Base-by-base conservation (phyloP, 2,797 vertebrate genomes). In the Mormyrops attenuatus region DNA sequence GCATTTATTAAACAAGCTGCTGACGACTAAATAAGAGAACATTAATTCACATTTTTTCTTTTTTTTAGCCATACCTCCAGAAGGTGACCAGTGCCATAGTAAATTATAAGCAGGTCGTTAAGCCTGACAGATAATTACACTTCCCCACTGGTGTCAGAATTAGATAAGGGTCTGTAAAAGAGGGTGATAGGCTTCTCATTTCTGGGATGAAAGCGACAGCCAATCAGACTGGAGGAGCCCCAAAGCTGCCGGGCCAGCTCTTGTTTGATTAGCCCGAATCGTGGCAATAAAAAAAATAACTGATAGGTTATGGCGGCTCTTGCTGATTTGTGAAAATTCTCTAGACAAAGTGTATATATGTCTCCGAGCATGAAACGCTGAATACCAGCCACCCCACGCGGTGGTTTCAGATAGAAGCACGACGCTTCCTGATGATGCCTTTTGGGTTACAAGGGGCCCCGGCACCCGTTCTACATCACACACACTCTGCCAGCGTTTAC, bases 211-310 rank as follows among this genome's bases (percentile, higher is more conserved):
- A 49, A 22, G 22, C 0, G 13, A 20, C 26, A 34, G 50, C 50
- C 11, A 52, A 86, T 53, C 47, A 26, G 22, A 85, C 44, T 26
- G 88, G 11, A 41, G 38, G 77, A 8, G 34, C n/a, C 22, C 53
- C 55, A 49, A 30, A 47, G 22, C 20, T 53, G 55, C 41, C 11
- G 41, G 0, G 22, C 57, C 60, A 49, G 87, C 60, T 47, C 38
- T 49, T 22, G 38, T 88, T 88, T 88, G 63, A 88, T 88, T 88
- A n/a, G n/a, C 0, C 41, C 5, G n/a, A 63, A 49, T 88, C 13
- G 15, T 1, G n/a, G 60, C 57, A 47, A 47, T 49, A 30, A 30
- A 34, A 49, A 69, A 38, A 88, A 30, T 30, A 30, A 57, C 57
- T 66, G 13, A 88, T 3, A 38, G n/a, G 13, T 87, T 55, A 20